Base-by-base conservation (phyloP, 2,888 invertebrate species). In the Eumacrocentrus americanus region DNA sequence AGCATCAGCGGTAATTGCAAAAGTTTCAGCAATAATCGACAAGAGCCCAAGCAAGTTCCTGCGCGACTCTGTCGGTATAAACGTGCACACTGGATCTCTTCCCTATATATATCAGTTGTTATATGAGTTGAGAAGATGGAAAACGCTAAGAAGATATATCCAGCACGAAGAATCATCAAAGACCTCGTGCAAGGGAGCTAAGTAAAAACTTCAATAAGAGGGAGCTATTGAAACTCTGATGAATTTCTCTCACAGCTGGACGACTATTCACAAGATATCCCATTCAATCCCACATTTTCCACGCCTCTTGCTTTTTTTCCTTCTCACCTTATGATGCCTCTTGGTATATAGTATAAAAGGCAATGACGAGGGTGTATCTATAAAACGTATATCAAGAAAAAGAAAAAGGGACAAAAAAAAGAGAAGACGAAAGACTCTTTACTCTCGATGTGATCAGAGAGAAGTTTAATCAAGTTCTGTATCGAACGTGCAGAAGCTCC, bases 1-100 rank as follows among this genome's bases (percentile, higher is more conserved):
- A 58, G 62, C 51, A 60, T 60, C 16, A 50, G 18, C 35, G 16
- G 60, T 66, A 66, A 66, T 65, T 66, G 58, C 61, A 61, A 66
- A 66, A 66, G 47, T 66, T 66, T 65, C 55, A 50, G 58, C 52
- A 58, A 64, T 57, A 50, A 50, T 50, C 50, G 25, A 18, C 18
- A 50, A 42, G 18, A 23, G 11, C 37, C 4, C 16, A 9, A 20
- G 37, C 7, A 37, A 29, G 18, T 47, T 42, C 55, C 34, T 37
- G 46, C 12, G 25, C 12, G 18, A 53, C 20, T 23, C 47, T 54
- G 29, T 6, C 29, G 4, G 5, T 29, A 29, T 9, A 29, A 9
- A 29, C n/a, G n/a, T n/a, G n/a, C n/a, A n/a, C n/a, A n/a, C n/a
- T n/a, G n/a, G n/a, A n/a, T n/a, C n/a, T n/a, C n/a, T n/a, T n/a